Evolutionary conservation across 2,113 vertebrate genomes (phyloP).

Genomic region (Stegostoma tigrinum): DNA sequence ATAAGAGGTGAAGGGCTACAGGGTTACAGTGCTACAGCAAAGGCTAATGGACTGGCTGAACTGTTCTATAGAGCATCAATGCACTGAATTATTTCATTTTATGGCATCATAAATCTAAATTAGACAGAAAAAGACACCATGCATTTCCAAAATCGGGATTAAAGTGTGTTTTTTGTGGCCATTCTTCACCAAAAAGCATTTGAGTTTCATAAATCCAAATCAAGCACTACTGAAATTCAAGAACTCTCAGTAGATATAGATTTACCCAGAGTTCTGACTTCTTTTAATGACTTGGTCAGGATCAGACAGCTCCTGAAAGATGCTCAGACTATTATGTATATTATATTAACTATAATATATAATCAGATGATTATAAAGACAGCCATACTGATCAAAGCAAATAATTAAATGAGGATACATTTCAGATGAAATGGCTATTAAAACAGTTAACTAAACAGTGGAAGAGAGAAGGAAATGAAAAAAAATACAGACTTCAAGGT

Average conservation of each 20-base stretch:
- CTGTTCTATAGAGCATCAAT: background rate
- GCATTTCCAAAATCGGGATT: background rate
- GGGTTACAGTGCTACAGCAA: too few relatives aligned
- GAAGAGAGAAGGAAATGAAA: background rate
- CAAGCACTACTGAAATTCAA: too few relatives aligned
- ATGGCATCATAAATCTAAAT: background rate
- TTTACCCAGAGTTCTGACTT: background rate
- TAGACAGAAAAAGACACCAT: background rate
- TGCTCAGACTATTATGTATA: background rate
- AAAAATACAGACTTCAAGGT: background rate
- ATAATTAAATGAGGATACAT: background rate
- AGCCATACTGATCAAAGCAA: conserved; percentile 16
- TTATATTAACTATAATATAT: too few relatives aligned
- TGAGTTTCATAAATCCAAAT: too few relatives aligned
- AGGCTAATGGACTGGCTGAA: background rate
- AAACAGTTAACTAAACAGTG: background rate
- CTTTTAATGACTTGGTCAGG: background rate
- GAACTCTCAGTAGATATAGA: too few relatives aligned
- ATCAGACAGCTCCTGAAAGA: background rate
- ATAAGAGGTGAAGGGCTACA: background rate
- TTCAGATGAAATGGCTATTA: background rate
- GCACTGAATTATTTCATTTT: background rate
- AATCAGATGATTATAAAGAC: background rate
- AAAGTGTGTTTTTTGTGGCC: too few relatives aligned
- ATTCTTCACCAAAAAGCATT: too few relatives aligned